Evolutionary conservation across 1,140 invertebrate genomes (phyloP).

Genomic region (Papilio polyxenes): DNA sequence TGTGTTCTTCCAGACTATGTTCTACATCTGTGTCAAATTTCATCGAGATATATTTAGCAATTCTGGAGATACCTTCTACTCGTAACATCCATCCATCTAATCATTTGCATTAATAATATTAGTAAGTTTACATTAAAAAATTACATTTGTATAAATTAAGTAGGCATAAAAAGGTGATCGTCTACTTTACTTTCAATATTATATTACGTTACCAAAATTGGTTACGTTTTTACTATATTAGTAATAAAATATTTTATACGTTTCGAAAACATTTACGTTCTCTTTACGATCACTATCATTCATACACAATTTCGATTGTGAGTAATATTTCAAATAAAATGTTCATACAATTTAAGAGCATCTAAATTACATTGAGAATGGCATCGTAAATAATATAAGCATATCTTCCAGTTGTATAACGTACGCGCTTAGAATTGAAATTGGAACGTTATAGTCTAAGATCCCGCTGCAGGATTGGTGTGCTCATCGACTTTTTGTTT

Average conservation of each 20-base stretch:
- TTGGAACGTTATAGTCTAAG: not conserved
- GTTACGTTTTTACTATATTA: not conserved
- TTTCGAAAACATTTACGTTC: conserved; percentile 3
- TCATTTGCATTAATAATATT: no score
- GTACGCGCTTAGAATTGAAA: not conserved
- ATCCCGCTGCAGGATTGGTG: no score
- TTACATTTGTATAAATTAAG: not conserved
- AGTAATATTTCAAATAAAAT: conserved; percentile 10
- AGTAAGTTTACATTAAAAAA: no score
- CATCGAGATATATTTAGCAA: no score
- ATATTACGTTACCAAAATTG: not conserved
- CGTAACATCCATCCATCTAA: no score
- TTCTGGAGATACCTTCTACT: no score
- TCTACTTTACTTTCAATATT: not conserved
- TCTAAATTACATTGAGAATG: conserved; percentile 7
- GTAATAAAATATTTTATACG: conserved; percentile 14
- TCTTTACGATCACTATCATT: conserved; percentile 10
- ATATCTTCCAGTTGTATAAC: not conserved
- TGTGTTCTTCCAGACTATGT: no score
- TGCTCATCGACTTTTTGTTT: no score
- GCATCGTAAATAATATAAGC: not conserved
- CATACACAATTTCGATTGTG: conserved; percentile 5
- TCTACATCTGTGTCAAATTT: no score
- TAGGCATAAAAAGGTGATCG: not conserved
- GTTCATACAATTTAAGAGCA: conserved; percentile 21